Evolutionary conservation across 2,797 vertebrate species (phyloP).

Genomic region (Siniperca undulata): DNA sequence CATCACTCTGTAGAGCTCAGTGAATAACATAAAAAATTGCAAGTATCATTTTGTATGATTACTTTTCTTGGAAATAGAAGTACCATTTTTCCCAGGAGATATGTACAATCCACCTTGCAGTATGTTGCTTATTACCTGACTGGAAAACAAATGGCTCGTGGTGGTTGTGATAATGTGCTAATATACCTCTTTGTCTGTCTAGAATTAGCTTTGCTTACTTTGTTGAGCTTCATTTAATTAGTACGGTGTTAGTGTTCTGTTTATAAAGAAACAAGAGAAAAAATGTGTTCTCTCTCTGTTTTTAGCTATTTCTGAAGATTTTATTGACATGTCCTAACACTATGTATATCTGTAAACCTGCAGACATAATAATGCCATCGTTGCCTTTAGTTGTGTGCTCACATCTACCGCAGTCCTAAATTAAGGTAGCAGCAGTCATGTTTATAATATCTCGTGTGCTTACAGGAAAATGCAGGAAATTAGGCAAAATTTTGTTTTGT

Average conservation of each 20-base stretch:
- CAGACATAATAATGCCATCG: not conserved
- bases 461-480: not conserved
- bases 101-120: constrained; percentile 22
- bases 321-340: constrained; percentile 3
- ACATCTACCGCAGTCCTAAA: not conserved
- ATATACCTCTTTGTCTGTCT: constrained; percentile 15
- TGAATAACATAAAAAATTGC: constrained; percentile 38
- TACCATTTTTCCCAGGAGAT: constrained; percentile 26
- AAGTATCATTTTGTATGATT: constrained; percentile 53
- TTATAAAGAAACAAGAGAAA: not conserved
- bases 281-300: constrained; percentile 4
- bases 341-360: not conserved
- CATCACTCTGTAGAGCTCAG: constrained; percentile 29
- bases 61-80: constrained; percentile 45
- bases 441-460: not conserved
- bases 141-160: constrained; percentile 56
- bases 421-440: not conserved
- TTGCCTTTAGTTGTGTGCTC: not conserved
- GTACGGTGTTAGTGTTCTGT: constrained; percentile 5
- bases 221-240: constrained; percentile 19
- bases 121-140: constrained; percentile 54
- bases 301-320: not conserved
- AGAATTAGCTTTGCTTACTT: constrained; percentile 47
- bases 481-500: not conserved
- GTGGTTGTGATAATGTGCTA: constrained; percentile 36